Conservation (phyloP, 2,888 invertebrate species). For the Loripinus fragilis region DNA sequence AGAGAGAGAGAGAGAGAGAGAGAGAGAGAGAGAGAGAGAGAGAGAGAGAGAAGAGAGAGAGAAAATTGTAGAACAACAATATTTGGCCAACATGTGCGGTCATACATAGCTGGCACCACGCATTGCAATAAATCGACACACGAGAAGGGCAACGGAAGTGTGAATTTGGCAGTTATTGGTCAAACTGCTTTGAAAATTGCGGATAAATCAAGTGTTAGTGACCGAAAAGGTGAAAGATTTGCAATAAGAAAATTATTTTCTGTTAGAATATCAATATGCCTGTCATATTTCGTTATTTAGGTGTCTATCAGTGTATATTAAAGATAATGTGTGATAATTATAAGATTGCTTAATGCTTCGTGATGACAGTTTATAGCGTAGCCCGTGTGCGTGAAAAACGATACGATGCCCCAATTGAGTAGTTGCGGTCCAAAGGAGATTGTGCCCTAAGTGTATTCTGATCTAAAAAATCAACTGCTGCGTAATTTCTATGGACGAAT, state of each 20-base stretch:
- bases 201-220: constrained; percentile 1
- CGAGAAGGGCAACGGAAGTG: neutral
- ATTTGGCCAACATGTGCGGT: neutral
- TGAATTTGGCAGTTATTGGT: neutral
- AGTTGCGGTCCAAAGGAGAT: too few species aligned
- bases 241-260: constrained; percentile 8
- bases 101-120: neutral
- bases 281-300: constrained; percentile 13
- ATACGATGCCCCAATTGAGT: too few species aligned
- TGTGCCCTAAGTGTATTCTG: too few species aligned
- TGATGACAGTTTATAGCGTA: constrained; percentile 12
- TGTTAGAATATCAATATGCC: constrained; percentile 8
- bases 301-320: constrained; percentile 3
- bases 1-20: too few species aligned
- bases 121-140: neutral
- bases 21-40: neutral
- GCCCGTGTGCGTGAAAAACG: too few species aligned
- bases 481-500: too few species aligned
- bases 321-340: constrained; percentile 11
- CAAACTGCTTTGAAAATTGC: neutral
- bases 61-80: neutral
- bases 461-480: too few species aligned
- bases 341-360: neutral
- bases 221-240: neutral
- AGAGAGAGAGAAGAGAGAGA: neutral